phyloP scores from a whole-genome alignment of 2,113 vertebrate genomes.

The Anguilla rostrata region DNA sequence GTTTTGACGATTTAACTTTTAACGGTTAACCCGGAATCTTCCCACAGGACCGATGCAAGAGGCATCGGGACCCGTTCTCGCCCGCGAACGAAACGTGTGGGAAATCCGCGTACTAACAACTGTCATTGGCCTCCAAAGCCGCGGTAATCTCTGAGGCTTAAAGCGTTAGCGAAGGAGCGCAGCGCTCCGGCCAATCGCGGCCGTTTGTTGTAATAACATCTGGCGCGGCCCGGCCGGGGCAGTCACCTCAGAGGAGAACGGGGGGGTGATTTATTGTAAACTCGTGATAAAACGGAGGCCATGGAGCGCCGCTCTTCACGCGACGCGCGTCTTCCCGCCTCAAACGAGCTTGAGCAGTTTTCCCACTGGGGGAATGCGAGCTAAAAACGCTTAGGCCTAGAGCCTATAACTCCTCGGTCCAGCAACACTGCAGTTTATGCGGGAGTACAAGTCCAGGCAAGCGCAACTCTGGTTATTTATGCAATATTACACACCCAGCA shows the following conservation, averaged over 20 bases:
- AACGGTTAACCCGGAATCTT: background rate
- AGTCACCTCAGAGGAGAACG: background rate
- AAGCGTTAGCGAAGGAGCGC: constrained; percentile 37
- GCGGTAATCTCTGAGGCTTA: constrained; percentile 40
- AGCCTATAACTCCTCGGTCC: background rate
- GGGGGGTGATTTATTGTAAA: constrained; percentile 30
- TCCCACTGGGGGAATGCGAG: background rate
- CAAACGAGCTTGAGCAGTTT: background rate
- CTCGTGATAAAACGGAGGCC: constrained; percentile 6
- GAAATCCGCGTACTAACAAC: constrained; percentile 36
- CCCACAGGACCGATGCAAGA: background rate
- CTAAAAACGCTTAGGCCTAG: background rate
- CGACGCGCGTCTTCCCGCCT: background rate
- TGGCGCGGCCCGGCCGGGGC: background rate
- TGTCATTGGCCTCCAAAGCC: constrained; percentile 34
- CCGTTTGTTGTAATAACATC: constrained; percentile 25
- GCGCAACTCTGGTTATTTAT: background rate
- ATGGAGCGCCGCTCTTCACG: background rate
- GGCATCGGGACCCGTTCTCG: background rate
- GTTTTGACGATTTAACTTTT: background rate
- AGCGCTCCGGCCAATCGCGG: constrained; percentile 22
- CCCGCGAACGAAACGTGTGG: constrained; percentile 9
- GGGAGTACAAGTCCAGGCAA: background rate
- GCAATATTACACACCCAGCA: background rate
- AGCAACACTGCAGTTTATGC: background rate